Percentiles rank a stretch among this genome's conserved stretches.
These are phyloP conservation scores for Acanthococcus lagerstroemiae DNA, from an alignment of 2,888 invertebrate species.

Conservation along the genomic window DNA sequence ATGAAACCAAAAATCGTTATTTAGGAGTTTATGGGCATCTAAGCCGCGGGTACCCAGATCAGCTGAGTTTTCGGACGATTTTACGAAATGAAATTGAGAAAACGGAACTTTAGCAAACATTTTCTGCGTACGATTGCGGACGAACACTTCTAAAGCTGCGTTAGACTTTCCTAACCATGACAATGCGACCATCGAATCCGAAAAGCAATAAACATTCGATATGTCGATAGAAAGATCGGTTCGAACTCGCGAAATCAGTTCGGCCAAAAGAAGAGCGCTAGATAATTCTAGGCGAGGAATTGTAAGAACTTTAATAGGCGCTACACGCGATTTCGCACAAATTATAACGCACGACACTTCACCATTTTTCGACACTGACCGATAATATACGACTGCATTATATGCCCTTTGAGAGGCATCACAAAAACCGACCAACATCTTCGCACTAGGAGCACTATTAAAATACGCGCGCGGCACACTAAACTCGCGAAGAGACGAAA, in stretches of 20 bases:
- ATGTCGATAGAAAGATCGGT: background rate
- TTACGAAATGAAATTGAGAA: background rate
- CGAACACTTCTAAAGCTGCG: background rate
- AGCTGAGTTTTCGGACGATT: background rate
- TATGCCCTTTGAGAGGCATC: background rate
- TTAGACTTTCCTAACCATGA: background rate
- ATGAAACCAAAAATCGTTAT: background rate
- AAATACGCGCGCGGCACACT: too few species aligned
- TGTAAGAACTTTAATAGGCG: constrained; percentile 37
- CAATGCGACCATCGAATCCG: background rate
- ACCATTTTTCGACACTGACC: too few species aligned
- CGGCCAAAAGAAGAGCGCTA: constrained; percentile 35
- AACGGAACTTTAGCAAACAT: background rate
- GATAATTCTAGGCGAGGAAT: constrained; percentile 37
- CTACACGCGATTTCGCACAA: constrained; percentile 38
- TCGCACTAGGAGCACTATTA: too few species aligned
- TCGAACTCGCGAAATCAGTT: constrained; percentile 24
- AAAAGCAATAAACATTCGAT: background rate
- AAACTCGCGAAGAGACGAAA: constrained; percentile 3
- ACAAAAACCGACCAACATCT: background rate
- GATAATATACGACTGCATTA: background rate
- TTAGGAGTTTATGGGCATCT: background rate
- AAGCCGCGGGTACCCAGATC: background rate
- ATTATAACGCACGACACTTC: constrained; percentile 31
- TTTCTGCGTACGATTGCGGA: background rate